Base-by-base conservation (phyloP, 2,797 vertebrate genomes). In the Apodemus agrarius region DNA sequence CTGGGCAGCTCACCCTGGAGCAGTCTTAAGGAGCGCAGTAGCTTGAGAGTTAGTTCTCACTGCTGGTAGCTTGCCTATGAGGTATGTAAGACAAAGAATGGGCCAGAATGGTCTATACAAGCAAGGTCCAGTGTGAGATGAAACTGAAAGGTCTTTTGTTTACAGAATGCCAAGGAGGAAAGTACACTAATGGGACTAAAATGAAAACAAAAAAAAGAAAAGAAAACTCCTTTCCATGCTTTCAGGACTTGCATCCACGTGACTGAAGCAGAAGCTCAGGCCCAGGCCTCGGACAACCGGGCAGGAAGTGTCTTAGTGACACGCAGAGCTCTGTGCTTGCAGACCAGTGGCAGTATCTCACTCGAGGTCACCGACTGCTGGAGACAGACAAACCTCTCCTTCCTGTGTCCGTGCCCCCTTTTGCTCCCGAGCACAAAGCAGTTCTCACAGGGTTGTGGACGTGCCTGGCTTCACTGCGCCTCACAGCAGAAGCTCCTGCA, bases 351-450 rank as follows among this genome's bases (percentile, higher is more conserved):
- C 85, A 89, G 86, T 65, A 65, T 84, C 52, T 86, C n/a, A 61
- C 83, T 93, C 21, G 21, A 87, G 78, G 94, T 95, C 95, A 96
- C 74, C 93, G 82, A 67, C 89, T 97, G 98, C 97, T 96, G 89
- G 92, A 98, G 97, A 98, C 97, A 98, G 97, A 97, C 12, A 97
- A 97, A 96, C 96, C 93, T 98, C 80, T 12, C 72, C 94, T 99
- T 99, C 98, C 98, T 98, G 98, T 96, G 43, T 13, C 74, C 43
- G 57, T 4, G 96, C 94, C 63, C 81, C 92, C 63, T 79, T 76
- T 67, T 57, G 80, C 95, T 72, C 91, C 75, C 81, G 80, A 82
- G 37, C 59, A 95, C 0, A 74, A 94, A 89, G 76, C 59, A 9
- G 26, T 14, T 88, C 89, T 86, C 97, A 76, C 75, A 85, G 6